Evolutionary conservation across 2,113 vertebrate species (phyloP).

Genomic region (Sinocyclocheilus anshuiensis): DNA sequence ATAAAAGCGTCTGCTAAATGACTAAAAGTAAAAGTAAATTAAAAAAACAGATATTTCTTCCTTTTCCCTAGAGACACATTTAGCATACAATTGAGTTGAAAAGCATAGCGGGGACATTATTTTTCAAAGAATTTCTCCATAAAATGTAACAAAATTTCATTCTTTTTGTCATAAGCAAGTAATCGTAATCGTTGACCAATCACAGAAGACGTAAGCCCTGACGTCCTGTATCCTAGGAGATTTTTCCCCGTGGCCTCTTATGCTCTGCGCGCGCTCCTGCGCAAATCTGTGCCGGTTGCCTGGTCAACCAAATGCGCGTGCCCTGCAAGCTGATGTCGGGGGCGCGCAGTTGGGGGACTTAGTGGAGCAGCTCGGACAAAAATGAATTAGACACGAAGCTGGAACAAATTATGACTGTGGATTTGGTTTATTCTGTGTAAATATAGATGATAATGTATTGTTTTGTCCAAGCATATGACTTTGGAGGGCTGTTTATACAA

Average conservation of each 20-base stretch:
- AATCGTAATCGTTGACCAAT: conserved; percentile 5
- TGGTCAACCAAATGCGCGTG: conserved; percentile 44
- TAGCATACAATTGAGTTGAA: too few relatives aligned
- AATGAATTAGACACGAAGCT: conserved; percentile 43
- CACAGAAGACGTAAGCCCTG: not conserved
- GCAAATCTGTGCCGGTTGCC: conserved; percentile 53
- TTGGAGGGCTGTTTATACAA: not conserved
- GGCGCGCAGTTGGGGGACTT: conserved; percentile 47
- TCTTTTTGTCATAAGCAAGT: not conserved
- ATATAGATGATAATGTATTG: not conserved
- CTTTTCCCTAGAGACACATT: too few relatives aligned
- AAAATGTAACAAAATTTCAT: too few relatives aligned
- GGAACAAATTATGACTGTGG: conserved; percentile 32
- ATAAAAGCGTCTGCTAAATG: too few relatives aligned
- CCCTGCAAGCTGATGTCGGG: conserved; percentile 33
- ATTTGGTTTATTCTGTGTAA: not conserved
- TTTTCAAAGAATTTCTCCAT: too few relatives aligned
- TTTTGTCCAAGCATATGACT: not conserved
- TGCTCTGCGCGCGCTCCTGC: conserved; percentile 34
- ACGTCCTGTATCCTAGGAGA: conserved; percentile 45
- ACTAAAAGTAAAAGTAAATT: too few relatives aligned
- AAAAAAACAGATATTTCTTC: too few relatives aligned
- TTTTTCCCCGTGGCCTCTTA: conserved; percentile 33
- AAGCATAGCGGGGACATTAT: too few relatives aligned
- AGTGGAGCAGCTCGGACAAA: conserved; percentile 34